Percentiles rank a stretch among this genome's conserved stretches.
Conservation (phyloP, 2,888 invertebrate genomes). For the Ennomos quercinarius region DNA sequence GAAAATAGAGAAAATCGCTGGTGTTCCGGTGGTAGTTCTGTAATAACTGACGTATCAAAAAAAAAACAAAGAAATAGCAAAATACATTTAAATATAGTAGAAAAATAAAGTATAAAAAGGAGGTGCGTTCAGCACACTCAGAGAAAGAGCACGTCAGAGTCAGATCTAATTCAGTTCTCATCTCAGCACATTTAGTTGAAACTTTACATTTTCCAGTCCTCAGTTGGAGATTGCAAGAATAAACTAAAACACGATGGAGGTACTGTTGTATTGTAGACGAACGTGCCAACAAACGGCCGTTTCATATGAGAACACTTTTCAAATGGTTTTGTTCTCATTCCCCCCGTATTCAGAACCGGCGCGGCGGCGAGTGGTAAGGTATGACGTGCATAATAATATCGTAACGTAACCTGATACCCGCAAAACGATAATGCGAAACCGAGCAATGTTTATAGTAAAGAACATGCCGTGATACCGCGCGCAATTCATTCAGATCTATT, state of each 20-base stretch:
- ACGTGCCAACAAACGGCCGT: conserved; percentile 50
- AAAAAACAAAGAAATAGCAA: too few species aligned
- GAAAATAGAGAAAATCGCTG: too few species aligned
- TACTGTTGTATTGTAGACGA: conserved; percentile 32
- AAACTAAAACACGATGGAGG: conserved; percentile 46
- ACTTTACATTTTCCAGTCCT: conserved; percentile 33
- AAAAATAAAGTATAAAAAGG: too few species aligned
- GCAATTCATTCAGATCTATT: conserved; percentile 59
- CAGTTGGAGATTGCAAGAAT: conserved; percentile 35
- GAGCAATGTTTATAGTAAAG: conserved; percentile 55
- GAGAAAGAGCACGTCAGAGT: conserved; percentile 24
- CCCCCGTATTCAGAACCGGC: conserved; percentile 40
- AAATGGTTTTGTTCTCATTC: conserved; percentile 55
- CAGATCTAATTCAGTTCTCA: conserved; percentile 21
- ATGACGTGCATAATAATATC: conserved; percentile 43
- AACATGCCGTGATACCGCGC: conserved; percentile 51
- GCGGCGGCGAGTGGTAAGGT: conserved; percentile 36
- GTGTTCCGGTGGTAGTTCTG: too few species aligned
- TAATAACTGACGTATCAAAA: too few species aligned
- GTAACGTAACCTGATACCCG: conserved; percentile 57
- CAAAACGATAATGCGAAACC: conserved; percentile 49
- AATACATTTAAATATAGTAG: too few species aligned
- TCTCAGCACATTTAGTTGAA: conserved; percentile 24
- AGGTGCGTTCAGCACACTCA: too few species aligned
- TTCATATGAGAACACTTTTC: conserved; percentile 52